These are phyloP conservation scores for Octonoba sinensis DNA, from an alignment of 2,888 invertebrate genomes.

Conservation along the genomic window DNA sequence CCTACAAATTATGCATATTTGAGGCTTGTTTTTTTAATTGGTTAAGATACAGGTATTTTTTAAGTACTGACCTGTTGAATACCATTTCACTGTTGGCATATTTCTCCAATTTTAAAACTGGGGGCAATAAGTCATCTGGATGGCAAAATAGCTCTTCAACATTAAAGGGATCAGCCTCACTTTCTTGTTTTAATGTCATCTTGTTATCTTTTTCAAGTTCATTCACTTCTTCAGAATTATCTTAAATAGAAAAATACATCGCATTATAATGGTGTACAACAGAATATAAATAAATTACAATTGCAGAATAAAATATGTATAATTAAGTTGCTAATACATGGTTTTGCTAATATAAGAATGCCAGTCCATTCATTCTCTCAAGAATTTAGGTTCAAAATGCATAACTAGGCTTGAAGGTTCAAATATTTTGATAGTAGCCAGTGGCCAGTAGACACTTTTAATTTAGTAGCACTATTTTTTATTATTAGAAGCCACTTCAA, in stretches of 20 bases:
- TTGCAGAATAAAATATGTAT: neutral
- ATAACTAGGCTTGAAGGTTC: too few species aligned
- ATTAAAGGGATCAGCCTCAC: slow-evolving; percentile 37
- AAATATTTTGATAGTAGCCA: too few species aligned
- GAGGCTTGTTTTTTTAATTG: neutral
- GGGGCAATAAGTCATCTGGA: slow-evolving; percentile 70
- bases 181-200: slow-evolving; percentile 43
- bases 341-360: too few species aligned
- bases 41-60: neutral
- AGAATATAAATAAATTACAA: too few species aligned
- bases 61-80: slow-evolving; percentile 70
- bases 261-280: too few species aligned
- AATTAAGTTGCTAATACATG: neutral
- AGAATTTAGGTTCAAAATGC: too few species aligned
- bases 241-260: slow-evolving; percentile 5
- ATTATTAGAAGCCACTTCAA: too few species aligned
- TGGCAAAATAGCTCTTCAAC: slow-evolving; percentile 56
- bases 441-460: too few species aligned
- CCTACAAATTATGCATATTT: too few species aligned
- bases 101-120: slow-evolving; percentile 71
- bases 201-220: slow-evolving; percentile 22
- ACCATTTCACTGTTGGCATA: slow-evolving; percentile 72
- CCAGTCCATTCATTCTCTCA: too few species aligned
- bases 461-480: too few species aligned
- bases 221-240: slow-evolving; percentile 24